Conservation (phyloP, 2,888 invertebrate species). For the Cepaea hortensis region DNA sequence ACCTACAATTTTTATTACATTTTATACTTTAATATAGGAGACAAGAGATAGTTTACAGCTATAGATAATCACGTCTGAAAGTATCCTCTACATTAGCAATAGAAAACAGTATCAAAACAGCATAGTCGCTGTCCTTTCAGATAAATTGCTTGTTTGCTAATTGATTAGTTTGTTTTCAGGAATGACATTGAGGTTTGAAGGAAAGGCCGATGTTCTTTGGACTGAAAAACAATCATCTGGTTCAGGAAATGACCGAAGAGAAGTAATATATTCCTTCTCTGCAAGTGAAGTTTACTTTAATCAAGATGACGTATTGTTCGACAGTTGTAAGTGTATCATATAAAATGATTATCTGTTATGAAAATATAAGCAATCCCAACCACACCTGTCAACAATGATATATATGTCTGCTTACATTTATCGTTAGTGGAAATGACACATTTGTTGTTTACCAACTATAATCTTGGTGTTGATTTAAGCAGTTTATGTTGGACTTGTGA, state of each 20-base stretch:
- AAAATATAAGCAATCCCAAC: too few species aligned
- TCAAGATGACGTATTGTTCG: slow-evolving; percentile 56
- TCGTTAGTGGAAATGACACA: too few species aligned
- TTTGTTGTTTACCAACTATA: too few species aligned
- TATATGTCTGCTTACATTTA: too few species aligned
- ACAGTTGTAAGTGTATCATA: slow-evolving; percentile 51
- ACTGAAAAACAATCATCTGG: slow-evolving; percentile 62
- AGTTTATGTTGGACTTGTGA: too few species aligned
- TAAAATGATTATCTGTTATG: too few species aligned
- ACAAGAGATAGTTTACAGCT: too few species aligned
- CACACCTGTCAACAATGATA: too few species aligned
- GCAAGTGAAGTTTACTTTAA: slow-evolving; percentile 66
- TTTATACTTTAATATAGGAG: too few species aligned
- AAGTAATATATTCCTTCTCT: slow-evolving; percentile 62
- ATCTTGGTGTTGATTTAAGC: too few species aligned
- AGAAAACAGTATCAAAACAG: not conserved
- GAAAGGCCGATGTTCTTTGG: slow-evolving; percentile 68
- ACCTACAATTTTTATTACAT: too few species aligned
- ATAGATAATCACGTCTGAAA: too few species aligned
- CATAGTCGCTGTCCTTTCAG: not conserved
- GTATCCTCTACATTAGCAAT: not conserved
- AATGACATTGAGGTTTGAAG: slow-evolving; percentile 62
- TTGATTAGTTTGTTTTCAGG: not conserved
- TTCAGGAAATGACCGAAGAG: slow-evolving; percentile 63
- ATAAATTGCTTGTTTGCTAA: not conserved